These are phyloP conservation scores for Pachliopta kotzebuea DNA, from an alignment of 2,888 invertebrate species.

Conservation along the genomic window DNA sequence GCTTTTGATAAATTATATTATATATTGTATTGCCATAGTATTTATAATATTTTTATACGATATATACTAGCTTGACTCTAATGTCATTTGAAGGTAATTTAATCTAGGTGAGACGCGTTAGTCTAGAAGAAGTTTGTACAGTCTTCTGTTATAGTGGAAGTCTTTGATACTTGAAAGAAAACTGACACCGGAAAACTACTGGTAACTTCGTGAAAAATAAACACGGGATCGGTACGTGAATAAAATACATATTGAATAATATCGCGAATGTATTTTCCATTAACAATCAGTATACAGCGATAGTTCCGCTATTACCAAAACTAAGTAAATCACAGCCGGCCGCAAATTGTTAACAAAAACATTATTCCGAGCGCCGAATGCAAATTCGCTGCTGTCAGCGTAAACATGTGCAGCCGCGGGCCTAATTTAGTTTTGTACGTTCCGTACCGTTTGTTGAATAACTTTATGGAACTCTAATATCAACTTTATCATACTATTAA, in stretches of 20 bases:
- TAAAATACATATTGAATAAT: not conserved
- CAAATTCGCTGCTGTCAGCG: conserved; percentile 21
- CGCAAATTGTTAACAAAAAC: conserved; percentile 24
- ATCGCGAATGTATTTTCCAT: not conserved
- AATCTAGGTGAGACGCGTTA: no score
- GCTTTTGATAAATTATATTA: no score
- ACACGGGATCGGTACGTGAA: not conserved
- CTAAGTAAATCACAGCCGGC: conserved; percentile 1
- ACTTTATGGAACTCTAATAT: conserved; percentile 1
- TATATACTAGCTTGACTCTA: no score
- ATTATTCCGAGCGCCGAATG: conserved; percentile 23
- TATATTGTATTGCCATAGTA: no score
- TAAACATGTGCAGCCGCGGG: conserved; percentile 21
- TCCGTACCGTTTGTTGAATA: conserved; percentile 13
- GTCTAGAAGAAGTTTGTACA: no score
- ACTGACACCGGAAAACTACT: no score
- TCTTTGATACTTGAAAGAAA: no score
- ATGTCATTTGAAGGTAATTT: no score
- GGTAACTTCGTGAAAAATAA: no score
- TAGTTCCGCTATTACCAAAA: not conserved
- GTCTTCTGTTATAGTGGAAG: no score
- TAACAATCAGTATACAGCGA: not conserved
- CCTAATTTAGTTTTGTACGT: conserved; percentile 17
- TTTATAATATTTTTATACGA: no score
- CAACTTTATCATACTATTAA: not conserved